Base-by-base conservation (phyloP, 1,140 invertebrate species). In the Drosophila sucinea region DNA sequence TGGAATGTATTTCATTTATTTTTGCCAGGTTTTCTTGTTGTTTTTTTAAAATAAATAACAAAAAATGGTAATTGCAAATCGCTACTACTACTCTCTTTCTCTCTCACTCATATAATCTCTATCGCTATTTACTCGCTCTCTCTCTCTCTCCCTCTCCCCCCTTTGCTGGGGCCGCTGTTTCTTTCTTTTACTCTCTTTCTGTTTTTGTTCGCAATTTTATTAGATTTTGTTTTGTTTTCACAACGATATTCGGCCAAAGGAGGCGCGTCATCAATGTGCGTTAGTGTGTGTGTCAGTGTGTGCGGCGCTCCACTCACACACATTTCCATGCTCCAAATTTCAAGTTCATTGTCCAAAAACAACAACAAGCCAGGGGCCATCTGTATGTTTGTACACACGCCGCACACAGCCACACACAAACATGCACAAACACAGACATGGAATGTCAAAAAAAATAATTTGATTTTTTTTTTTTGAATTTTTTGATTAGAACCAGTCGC, bases 181-280 rank as follows among this genome's bases (percentile, higher is more conserved):
- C 8, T 38, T 30, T 38, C 17, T 25, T 25, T 60, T 11, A 60
- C 57, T 38, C 33, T 60, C 57, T 32, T 79, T 89, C 81, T 89
- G 85, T 89, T 89, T 85, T 89, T 90, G 85, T 90, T 81, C 74
- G 84, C 78, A 81, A 55, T 83, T 89, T 89, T 90, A 90, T 90
- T 90, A 84, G 85, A 76, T 76, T 89, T 87, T 27, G 44, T 54
- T 87, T 87, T 89, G 84, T 89, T 89, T 89, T 89, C 81, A 85
- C 87, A 89, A 78, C 81, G 71, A 72, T 71, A 89, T 89, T 89
- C 84, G 84, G 77, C 79, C 69, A 78, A 61, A 66, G 33, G 3
- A 54, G 40, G 38, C 55, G 60, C 60, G 35, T 51, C 44, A 65
- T 40, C 67, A n/a, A 25, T 76, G 38, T 54, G 55, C 47, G 51